Percentiles rank a stretch among this genome's conserved stretches.
phyloP scores from a whole-genome alignment of 2,888 invertebrate genomes.

The Stenurella melanura region DNA sequence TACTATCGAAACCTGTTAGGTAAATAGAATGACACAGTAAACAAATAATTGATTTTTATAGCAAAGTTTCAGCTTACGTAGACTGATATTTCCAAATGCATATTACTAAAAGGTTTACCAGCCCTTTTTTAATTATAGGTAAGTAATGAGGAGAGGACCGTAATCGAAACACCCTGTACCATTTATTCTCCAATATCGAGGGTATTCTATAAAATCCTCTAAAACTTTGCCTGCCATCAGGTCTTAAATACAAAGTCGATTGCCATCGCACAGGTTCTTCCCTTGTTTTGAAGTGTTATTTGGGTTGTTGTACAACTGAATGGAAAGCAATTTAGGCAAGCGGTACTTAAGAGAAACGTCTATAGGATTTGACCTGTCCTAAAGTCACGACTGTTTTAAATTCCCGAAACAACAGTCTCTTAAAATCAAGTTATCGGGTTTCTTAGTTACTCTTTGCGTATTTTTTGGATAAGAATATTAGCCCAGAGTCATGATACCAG shows the following conservation, averaged over 20 bases:
- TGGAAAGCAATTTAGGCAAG: constrained; percentile 6
- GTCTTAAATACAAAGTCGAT: constrained; percentile 8
- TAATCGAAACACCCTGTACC: not conserved
- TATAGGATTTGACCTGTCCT: not conserved
- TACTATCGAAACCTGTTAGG: no score
- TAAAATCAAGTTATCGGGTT: not conserved
- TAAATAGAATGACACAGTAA: no score
- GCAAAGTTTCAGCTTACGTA: no score
- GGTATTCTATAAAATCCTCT: not conserved
- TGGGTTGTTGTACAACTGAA: constrained; percentile 8
- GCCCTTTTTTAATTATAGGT: not conserved
- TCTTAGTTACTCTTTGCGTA: no score
- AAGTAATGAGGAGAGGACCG: not conserved
- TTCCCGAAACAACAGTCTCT: not conserved
- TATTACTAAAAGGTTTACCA: no score
- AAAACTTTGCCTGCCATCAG: not conserved
- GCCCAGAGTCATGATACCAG: not conserved
- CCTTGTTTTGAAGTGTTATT: constrained; percentile 28
- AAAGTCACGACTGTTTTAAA: not conserved
- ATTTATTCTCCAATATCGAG: not conserved
- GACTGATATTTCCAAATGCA: no score
- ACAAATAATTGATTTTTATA: no score
- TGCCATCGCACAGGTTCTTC: not conserved
- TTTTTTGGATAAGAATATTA: no score
- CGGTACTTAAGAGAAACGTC: constrained; percentile 10